Evolutionary conservation across 2,797 vertebrate species (phyloP), one percentile per base, ranked within the genome.

Genomic region (Catharus ustulatus): DNA sequence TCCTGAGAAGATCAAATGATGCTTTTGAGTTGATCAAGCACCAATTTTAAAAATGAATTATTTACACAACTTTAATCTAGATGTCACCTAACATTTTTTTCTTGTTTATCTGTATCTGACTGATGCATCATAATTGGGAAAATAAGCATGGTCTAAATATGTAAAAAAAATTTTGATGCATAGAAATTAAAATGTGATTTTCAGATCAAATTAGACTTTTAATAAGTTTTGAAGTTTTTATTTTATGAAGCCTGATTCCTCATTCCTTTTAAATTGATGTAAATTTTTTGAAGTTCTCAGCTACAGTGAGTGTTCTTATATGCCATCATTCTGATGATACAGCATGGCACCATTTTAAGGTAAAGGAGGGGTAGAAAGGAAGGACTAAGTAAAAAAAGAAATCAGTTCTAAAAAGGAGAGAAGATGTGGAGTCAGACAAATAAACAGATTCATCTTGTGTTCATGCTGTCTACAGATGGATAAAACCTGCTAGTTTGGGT

Each of bases 1-100:
- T 52, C 49, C 68, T 23, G 45, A 52, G 76, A 87, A 96, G 95
- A 96, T 94, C 84, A 94, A 94, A 92, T 84, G 78, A 76, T 93
- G 45, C 57, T 93, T 89, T 90, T 90, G 67, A 89, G 51, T 71
- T 93, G 94, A 96, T 94, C 63, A 93, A 91, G 57, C 17, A 87
- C 29, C 81, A 63, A 69, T 93, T 96, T 96, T 63, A 74, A 84
- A 75, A 74, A 92, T 90, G 45, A 92, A 91, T 96, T 87, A 93
- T 96, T 92, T 89, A 90, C 30, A 84, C 21, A 45, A 59, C 59
- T 89, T 94, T 84, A 90, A 84, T 96, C 59, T 86, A 73, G 58
- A 59, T 89, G 68, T 78, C 48, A 66, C 48, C 38, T 69, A 79
- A 62, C 18, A 12, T 34, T 54, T 51, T 84, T 94, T 93, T 18